Evolutionary conservation across 2,888 invertebrate species (phyloP), one percentile per base, ranked within the genome.

Genomic region (Drosophila tripunctata): DNA sequence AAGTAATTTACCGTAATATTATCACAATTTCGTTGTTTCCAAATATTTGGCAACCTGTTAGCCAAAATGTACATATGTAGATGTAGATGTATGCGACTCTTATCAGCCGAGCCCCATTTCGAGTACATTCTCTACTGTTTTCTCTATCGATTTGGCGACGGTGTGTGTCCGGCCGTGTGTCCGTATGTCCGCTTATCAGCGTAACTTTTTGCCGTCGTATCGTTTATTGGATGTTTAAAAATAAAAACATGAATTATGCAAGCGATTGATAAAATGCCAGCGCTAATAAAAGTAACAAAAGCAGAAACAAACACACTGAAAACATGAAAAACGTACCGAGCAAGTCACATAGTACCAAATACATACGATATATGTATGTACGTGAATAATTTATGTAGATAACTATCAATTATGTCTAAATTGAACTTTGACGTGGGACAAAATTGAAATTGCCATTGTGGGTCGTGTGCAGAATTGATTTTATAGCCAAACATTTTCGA

Each of bases 341-440:
- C 22, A 17, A 33, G n/a, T 22, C 43, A 33, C 22, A 44, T 8
- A 38, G 7, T 36, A 7, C 17, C 22, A 24, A 8, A 24, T 24
- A 24, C 24, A 27, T 27, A 7, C 24, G 1, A 19, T 22, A 36
- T 12, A 30, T 44, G 17, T 14, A 7, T 30, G 10, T 4, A 12
- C 36, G 35, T 31, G 4, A 47, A 48, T 51, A 30, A 54, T 54
- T 43, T 55, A 41, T 43, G 43, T 40, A 35, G 38, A 36, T 58
- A 64, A 40, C 63, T 69, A 84, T 84, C 78, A 81, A 79, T 81
- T 81, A 70, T 67, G 67, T 47, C 67, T 40, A 70, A 78, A 85
- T 82, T 85, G 85, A 85, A 79, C 79, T 79, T 85, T 79, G 79
- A 78, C 75, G 68, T 61, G 57, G 35, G 31, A 12, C n/a, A 58